A percentile compares a stretch with the other conserved stretches of the same genome.
Conservation (phyloP, 2,797 vertebrate genomes). For the Gobio occitaniae region DNA sequence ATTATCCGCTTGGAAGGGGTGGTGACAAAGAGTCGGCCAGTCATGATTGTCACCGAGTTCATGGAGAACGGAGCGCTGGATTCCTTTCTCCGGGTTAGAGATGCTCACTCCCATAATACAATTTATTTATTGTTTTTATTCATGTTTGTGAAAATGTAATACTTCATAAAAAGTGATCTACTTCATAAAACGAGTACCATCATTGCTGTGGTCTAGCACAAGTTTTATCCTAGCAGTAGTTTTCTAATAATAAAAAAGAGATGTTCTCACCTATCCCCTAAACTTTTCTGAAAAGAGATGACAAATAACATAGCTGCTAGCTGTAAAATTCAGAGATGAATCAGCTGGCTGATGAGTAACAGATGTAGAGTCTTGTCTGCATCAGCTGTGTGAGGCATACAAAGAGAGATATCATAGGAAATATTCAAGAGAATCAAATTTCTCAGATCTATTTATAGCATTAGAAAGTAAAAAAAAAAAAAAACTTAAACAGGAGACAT, state of each 20-base stretch:
- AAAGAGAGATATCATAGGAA: constrained; percentile 1
- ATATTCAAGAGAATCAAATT: constrained; percentile 1
- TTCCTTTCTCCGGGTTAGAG: constrained; percentile 93
- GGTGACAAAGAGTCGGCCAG: constrained; percentile 96
- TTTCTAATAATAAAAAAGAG: constrained; percentile 10
- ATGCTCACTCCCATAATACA: neutral
- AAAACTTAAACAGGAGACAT: constrained; percentile 46
- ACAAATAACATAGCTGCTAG: constrained; percentile 62
- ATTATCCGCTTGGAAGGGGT: constrained; percentile 97
- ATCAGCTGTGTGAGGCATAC: constrained; percentile 76
- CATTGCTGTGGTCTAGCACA: neutral
- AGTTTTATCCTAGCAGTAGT: neutral
- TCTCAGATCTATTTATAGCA: constrained; percentile 4
- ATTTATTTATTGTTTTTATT: neutral
- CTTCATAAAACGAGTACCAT: neutral
- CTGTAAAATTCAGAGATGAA: constrained; percentile 72
- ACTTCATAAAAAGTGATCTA: neutral
- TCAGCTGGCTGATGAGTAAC: constrained; percentile 64
- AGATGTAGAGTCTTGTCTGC: constrained; percentile 85
- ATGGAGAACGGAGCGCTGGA: constrained; percentile 98
- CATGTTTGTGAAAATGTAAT: neutral
- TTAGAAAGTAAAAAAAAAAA: neutral
- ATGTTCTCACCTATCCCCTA: neutral
- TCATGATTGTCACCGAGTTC: constrained; percentile 99
- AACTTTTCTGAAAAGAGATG: constrained; percentile 44